Percentiles rank a stretch among this genome's conserved stretches.
Evolutionary conservation across 2,797 vertebrate species (phyloP).

Genomic region (Takifugu rubripes): DNA sequence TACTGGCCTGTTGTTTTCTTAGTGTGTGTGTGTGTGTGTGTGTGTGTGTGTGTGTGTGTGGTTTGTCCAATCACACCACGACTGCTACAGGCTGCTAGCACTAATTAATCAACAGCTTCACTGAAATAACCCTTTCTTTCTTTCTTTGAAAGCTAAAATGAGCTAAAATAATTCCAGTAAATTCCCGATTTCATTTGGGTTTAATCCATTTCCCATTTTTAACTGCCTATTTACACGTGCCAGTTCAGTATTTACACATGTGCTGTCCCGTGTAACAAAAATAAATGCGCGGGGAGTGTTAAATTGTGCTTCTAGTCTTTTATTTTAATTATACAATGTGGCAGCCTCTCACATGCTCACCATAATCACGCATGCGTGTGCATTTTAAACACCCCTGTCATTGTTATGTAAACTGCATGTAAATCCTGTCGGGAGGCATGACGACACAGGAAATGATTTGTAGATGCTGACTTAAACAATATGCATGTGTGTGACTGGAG

Average conservation of each 20-base stretch:
- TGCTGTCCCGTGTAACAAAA: too few relatives aligned
- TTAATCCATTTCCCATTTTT: too few relatives aligned
- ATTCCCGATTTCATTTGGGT: too few relatives aligned
- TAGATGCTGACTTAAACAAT: constrained; percentile 44
- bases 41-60: constrained; percentile 23
- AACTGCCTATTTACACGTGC: too few relatives aligned
- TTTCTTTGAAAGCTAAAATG: constrained; percentile 2
- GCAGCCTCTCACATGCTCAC: constrained; percentile 30
- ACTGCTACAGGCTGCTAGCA: constrained; percentile 57
- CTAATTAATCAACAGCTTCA: constrained; percentile 53
- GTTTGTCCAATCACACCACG: constrained; percentile 45
- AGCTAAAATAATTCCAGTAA: too few relatives aligned
- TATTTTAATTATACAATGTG: neutral
- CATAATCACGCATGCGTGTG: constrained; percentile 47
- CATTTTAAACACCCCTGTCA: constrained; percentile 50
- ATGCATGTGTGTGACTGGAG: constrained; percentile 12
- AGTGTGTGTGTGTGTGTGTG: constrained; percentile 47
- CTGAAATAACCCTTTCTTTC: constrained; percentile 17
- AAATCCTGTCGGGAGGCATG: constrained; percentile 59
- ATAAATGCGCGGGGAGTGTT: too few relatives aligned
- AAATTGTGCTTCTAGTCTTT: too few relatives aligned
- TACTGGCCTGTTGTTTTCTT: constrained; percentile 73
- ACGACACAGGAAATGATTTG: constrained; percentile 60
- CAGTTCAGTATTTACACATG: too few relatives aligned
- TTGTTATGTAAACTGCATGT: constrained; percentile 70